A percentile compares a stretch with the other conserved stretches of the same genome.
phyloP scores from a whole-genome alignment of 2,888 invertebrate genomes.

The Pyralis farinalis region DNA sequence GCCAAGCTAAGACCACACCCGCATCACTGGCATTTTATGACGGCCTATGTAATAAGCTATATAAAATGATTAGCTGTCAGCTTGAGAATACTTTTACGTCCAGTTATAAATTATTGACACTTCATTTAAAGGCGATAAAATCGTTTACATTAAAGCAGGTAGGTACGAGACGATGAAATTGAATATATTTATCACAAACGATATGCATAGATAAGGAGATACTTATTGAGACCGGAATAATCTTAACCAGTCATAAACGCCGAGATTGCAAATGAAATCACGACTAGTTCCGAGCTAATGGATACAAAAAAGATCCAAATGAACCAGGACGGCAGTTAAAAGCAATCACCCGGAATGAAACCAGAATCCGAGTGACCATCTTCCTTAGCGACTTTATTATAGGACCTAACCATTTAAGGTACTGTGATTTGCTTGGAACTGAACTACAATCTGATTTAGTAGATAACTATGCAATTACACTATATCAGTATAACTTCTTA shows the following conservation, averaged over 20 bases:
- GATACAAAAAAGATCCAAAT: conserved; percentile 14
- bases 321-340: conserved; percentile 21
- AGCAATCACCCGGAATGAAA: conserved; percentile 22
- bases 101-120: too few species aligned
- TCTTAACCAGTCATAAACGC: conserved; percentile 5
- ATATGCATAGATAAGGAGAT: not conserved
- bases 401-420: conserved; percentile 21
- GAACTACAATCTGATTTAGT: conserved; percentile 8
- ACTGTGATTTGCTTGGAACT: conserved; percentile 15
- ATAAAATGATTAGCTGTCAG: too few species aligned
- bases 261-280: conserved; percentile 4
- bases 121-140: too few species aligned
- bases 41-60: too few species aligned
- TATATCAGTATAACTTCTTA: conserved; percentile 1
- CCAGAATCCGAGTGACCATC: conserved; percentile 14
- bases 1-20: too few species aligned
- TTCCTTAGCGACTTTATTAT: conserved; percentile 18
- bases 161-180: too few species aligned
- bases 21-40: too few species aligned
- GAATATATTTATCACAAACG: too few species aligned
- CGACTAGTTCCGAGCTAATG: conserved; percentile 5
- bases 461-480: conserved; percentile 8
- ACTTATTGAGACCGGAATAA: not conserved
- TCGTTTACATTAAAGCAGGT: too few species aligned
- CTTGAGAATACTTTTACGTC: too few species aligned